A percentile compares a stretch with the other conserved stretches of the same genome.
These are phyloP conservation scores for Chaenodraco wilsoni DNA, from an alignment of 2,797 vertebrate genomes.

Conservation along the genomic window DNA sequence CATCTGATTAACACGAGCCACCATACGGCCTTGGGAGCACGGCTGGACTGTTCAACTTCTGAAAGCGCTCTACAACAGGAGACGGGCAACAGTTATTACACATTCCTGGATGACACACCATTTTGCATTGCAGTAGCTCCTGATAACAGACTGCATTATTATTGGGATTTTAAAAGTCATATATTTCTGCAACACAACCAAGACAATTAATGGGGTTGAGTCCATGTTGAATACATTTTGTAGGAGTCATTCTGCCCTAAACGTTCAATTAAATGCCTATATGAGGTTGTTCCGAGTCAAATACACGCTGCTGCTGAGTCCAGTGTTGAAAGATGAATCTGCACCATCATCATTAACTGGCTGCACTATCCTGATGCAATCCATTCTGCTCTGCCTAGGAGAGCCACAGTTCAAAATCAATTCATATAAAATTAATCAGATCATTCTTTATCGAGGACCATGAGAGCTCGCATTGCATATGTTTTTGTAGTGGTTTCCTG, in stretches of 20 bases:
- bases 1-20: conserved; percentile 4
- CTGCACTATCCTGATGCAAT: neutral
- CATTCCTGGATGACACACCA: conserved; percentile 5
- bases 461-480: neutral
- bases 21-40: neutral
- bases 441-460: conserved; percentile 9
- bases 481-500: conserved; percentile 6
- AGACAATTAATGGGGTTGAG: neutral
- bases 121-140: neutral
- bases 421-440: conserved; percentile 11
- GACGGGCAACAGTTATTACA: neutral
- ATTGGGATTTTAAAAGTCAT: neutral
- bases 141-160: conserved; percentile 1
- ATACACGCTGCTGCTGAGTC: neutral
- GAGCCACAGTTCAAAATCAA: neutral
- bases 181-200: neutral
- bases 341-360: neutral
- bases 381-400: neutral
- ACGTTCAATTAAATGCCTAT: neutral
- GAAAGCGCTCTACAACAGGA: neutral
- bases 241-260: neutral
- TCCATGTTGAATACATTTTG: neutral
- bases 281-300: neutral
- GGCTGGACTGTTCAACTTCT: neutral
- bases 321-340: neutral